Evolutionary conservation across 2,113 vertebrate genomes (phyloP), one percentile per base, ranked within the genome.

Genomic region (Oncorhynchus gorbuscha): DNA sequence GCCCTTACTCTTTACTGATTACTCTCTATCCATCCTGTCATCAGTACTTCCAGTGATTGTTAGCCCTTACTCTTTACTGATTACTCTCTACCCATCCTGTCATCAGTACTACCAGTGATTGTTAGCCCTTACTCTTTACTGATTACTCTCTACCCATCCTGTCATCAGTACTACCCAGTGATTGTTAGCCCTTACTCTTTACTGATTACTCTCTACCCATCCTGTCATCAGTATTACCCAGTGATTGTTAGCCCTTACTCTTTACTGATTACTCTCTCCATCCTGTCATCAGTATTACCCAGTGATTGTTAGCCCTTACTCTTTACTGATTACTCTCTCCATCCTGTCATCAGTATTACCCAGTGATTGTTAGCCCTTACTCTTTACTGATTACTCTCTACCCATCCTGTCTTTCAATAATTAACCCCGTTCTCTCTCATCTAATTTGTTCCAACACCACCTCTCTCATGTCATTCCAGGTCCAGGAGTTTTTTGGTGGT

Each of bases 401-500:
- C 1, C 7, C 35, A 39, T 58, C 51, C 51, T 58, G 14, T 58
- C 39, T 39, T 45, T 45, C 14, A 55, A 18, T 55, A 18, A 55
- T 55, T 55, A 55, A 55, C 51, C 51, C 51, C 0, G 2, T 32
- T 4, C 26, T 18, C 4, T 45, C 39, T 45, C 9, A 12, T 3
- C 9, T 45, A 9, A 7, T 20, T 20, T 45, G 68, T 69, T n/a
- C 16, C 4, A n/a, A 30, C 14, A 5, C 14, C 14, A 67, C 13
- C 67, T 76, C 24, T 61, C n/a, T 20, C 7, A 2, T 24, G 59
- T 22, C n/a, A 66, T 48, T 75, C 11, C 86, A 99, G 97, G 91
- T 99, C 62, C 94, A 95, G 9, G 97, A 98, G 87, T 99, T 99
- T 87, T 94, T 99, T 51, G 77, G 84, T 90, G 93, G 88, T 69